Percentiles rank a stretch among this genome's conserved stretches.
Evolutionary conservation across 2,113 vertebrate species (phyloP).

Genomic region (Setophaga petechia): DNA sequence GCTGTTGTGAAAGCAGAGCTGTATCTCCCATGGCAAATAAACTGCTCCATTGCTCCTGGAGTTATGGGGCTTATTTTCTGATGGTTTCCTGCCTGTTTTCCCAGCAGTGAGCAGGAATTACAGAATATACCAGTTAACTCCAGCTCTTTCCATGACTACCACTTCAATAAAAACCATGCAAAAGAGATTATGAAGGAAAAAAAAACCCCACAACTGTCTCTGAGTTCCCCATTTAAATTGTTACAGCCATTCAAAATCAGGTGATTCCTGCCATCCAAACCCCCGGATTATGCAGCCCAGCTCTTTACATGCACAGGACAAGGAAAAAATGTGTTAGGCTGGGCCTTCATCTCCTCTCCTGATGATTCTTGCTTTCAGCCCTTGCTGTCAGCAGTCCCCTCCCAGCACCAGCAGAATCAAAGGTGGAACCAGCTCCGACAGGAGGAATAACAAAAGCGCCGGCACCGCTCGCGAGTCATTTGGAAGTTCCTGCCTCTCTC

Average conservation of each 20-base stretch:
- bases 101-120: background rate
- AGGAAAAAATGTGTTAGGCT: background rate
- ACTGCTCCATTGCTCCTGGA: background rate
- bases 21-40: background rate
- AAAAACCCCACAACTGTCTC: background rate
- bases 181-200: background rate
- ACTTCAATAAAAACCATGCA: background rate
- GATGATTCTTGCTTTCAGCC: constrained; percentile 24
- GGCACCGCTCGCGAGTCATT: background rate
- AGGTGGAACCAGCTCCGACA: background rate
- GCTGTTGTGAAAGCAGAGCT: background rate
- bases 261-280: background rate
- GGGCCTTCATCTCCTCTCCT: constrained; percentile 29
- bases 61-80: background rate
- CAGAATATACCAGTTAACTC: background rate
- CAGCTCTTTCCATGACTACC: background rate
- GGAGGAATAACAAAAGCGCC: constrained; percentile 9
- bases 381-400: constrained; percentile 28
- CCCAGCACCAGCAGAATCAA: constrained; percentile 44
- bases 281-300: background rate
- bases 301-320: background rate
- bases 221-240: background rate
- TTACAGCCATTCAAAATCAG: background rate
- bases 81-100: background rate
- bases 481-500: constrained; percentile 54